Percentiles rank a stretch among this genome's conserved stretches.
These are phyloP conservation scores for Nesidiocoris tenuis DNA, from an alignment of 2,888 invertebrate genomes.

Conservation along the genomic window DNA sequence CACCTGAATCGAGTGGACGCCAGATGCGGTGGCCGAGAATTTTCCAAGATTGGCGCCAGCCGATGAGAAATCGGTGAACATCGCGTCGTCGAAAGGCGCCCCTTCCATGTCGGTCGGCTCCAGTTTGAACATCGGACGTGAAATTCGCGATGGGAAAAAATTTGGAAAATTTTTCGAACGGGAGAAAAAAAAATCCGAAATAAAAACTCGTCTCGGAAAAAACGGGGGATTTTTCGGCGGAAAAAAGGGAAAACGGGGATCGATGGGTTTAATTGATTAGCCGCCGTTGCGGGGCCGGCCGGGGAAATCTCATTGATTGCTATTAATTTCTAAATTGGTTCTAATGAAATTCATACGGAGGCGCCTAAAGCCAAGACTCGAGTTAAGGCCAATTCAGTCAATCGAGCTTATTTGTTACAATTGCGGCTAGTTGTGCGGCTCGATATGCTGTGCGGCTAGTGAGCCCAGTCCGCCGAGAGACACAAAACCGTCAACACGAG, in stretches of 20 bases:
- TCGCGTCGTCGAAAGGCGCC: conserved; percentile 72
- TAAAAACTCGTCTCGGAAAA: neutral
- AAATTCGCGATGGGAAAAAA: neutral
- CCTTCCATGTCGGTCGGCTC: conserved; percentile 49
- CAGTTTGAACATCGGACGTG: conserved; percentile 42
- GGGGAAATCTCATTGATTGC: conserved; percentile 47
- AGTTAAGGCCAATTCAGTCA: conserved; percentile 49
- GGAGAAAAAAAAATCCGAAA: neutral
- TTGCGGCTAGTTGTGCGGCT: conserved; percentile 43
- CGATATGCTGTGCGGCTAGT: conserved; percentile 27
- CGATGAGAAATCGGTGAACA: conserved; percentile 68
- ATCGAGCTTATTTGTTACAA: conserved; percentile 49
- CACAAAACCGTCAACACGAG: conserved; percentile 46
- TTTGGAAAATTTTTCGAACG: neutral
- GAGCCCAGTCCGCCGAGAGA: conserved; percentile 46
- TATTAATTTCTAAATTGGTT: conserved; percentile 50
- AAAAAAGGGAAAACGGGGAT: neutral
- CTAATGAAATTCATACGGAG: conserved; percentile 49
- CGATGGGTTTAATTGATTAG: conserved; percentile 33
- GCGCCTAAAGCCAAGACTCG: conserved; percentile 46
- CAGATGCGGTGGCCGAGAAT: conserved; percentile 49
- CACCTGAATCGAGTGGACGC: conserved; percentile 53
- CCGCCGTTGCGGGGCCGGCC: conserved; percentile 18
- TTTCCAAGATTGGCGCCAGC: conserved; percentile 49
- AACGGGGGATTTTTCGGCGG: neutral